Evolutionary conservation across 2,113 vertebrate species (phyloP).

Genomic region (Prinia subflava): DNA sequence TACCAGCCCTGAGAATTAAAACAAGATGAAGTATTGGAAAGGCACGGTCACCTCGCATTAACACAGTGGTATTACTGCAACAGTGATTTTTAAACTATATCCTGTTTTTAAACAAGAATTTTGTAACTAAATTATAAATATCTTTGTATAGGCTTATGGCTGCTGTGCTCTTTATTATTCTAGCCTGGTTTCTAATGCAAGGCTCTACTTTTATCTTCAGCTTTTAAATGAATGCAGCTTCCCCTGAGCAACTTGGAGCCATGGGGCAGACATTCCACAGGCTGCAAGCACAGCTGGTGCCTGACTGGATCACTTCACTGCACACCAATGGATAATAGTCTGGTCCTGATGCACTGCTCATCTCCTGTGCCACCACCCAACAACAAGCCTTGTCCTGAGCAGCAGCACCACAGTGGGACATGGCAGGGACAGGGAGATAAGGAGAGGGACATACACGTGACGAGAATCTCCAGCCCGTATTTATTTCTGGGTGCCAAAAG

Average conservation of each 20-base stretch:
- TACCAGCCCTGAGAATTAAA: not conserved
- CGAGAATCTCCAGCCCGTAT: accelerated
- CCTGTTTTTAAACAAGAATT: not conserved
- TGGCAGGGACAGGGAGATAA: not conserved
- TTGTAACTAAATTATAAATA: not conserved
- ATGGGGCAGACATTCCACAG: not conserved
- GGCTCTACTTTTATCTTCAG: not conserved
- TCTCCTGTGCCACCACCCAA: accelerated
- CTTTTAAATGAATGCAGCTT: not conserved
- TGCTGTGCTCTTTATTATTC: not conserved
- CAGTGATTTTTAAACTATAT: not conserved
- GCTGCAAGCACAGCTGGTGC: not conserved
- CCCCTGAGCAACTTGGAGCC: not conserved
- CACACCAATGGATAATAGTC: not conserved
- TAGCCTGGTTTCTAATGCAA: not conserved
- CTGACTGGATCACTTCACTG: not conserved
- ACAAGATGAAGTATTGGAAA: not conserved
- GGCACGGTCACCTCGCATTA: not conserved
- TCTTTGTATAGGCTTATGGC: not conserved
- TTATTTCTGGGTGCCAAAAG: not conserved
- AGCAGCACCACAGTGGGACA: not conserved
- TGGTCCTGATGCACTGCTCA: not conserved
- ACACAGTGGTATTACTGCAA: not conserved
- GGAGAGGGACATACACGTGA: not conserved
- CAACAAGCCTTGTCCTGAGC: not conserved